Percentiles rank a stretch among this genome's conserved stretches.
Evolutionary conservation across 1,140 invertebrate genomes (phyloP).

Genomic region (Dendrolimus punctatus): DNA sequence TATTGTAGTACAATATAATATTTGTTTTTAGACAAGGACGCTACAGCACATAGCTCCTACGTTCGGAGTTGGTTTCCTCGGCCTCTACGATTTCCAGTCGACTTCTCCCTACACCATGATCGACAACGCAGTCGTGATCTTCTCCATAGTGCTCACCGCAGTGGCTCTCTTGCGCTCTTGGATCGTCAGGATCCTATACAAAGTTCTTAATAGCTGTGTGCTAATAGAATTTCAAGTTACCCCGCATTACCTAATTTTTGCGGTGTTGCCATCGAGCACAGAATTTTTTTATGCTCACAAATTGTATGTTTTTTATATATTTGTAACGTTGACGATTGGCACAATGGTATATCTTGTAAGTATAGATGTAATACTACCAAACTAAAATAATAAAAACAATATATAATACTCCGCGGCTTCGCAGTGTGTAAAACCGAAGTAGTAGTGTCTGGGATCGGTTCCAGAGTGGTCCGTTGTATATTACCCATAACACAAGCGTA

Average conservation of each 20-base stretch:
- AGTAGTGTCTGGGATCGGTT: too few species aligned
- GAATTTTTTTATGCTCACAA: conserved; percentile 40
- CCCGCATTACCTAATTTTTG: conserved; percentile 39
- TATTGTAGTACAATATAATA: not conserved
- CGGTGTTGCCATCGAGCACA: conserved; percentile 37
- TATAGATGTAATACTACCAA: conserved; percentile 5
- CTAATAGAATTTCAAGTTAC: conserved; percentile 17
- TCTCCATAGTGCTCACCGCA: conserved; percentile 30
- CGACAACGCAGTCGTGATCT: conserved; percentile 47
- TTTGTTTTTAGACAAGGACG: conserved; percentile 25
- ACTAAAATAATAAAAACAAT: too few species aligned
- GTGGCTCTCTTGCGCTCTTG: conserved; percentile 35
- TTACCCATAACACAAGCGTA: too few species aligned
- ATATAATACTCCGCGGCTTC: too few species aligned
- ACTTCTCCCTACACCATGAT: conserved; percentile 44
- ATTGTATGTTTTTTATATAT: conserved; percentile 39
- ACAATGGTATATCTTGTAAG: conserved; percentile 36
- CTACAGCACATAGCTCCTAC: conserved; percentile 24
- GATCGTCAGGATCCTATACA: conserved; percentile 34
- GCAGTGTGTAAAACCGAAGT: too few species aligned
- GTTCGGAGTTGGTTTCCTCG: conserved; percentile 43
- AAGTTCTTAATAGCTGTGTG: conserved; percentile 28
- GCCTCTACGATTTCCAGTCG: conserved; percentile 42
- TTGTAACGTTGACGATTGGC: conserved; percentile 26
- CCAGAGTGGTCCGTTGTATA: too few species aligned